These are phyloP conservation scores for Galleria mellonella DNA, from an alignment of 1,140 invertebrate genomes.

Conservation along the genomic window DNA sequence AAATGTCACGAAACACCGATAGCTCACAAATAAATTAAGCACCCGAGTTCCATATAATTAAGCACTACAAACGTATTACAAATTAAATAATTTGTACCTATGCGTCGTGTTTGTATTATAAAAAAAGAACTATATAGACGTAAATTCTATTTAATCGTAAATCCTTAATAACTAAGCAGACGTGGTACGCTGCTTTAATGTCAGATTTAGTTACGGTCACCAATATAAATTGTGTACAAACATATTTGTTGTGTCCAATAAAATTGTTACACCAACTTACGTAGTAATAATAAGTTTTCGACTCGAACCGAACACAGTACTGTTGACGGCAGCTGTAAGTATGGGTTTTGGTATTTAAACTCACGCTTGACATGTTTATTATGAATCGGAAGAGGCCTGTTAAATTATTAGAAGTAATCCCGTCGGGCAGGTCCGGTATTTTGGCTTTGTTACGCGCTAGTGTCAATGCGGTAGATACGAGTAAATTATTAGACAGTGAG, in stretches of 20 bases:
- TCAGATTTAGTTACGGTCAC: conserved; percentile 60
- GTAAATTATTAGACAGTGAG: conserved; percentile 47
- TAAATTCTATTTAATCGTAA: conserved; percentile 60
- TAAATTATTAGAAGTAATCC: conserved; percentile 68
- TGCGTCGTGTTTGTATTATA: conserved; percentile 56
- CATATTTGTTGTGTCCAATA: not conserved
- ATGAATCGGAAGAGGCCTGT: conserved; percentile 62
- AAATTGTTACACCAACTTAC: too few relatives aligned
- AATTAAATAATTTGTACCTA: conserved; percentile 63
- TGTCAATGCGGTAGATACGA: conserved; percentile 22
- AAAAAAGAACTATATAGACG: conserved; percentile 38
- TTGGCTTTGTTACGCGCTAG: conserved; percentile 43
- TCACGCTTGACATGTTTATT: conserved; percentile 66
- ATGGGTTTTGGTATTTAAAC: conserved; percentile 48
- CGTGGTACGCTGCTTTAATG: conserved; percentile 51
- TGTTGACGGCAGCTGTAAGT: conserved; percentile 14
- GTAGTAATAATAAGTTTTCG: too few relatives aligned
- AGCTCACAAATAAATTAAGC: conserved; percentile 42
- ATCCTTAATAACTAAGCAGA: conserved; percentile 54
- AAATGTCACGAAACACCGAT: conserved; percentile 34
- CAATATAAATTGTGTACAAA: conserved; percentile 42
- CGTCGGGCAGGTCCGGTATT: conserved; percentile 48
- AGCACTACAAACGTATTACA: conserved; percentile 56
- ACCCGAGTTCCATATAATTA: conserved; percentile 47
- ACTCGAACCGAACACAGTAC: too few relatives aligned